phyloP scores from a whole-genome alignment of 64 coral and sea anemone genomes.

The Actinia tenebrosa region DNA sequence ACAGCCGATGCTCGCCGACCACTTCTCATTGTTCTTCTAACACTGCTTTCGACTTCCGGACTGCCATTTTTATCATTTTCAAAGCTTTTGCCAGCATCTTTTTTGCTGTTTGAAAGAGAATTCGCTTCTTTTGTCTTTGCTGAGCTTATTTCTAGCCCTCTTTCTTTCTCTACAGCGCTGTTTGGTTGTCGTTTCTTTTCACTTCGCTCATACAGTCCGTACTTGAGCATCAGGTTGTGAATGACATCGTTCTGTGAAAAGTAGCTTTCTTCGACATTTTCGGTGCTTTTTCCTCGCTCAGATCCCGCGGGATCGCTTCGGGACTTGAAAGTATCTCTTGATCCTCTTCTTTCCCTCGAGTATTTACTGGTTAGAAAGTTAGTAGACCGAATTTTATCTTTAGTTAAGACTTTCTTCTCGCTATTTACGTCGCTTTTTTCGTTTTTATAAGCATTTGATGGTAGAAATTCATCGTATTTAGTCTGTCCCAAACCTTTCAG shows the following conservation, averaged over 20 bases:
- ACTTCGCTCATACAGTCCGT: slow-evolving; percentile 55
- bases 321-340: neutral
- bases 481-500: neutral
- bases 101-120: neutral
- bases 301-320: slow-evolving; percentile 4
- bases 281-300: neutral
- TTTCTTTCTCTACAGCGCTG: neutral
- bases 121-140: neutral
- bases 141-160: neutral
- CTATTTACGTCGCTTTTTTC: neutral
- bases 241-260: slow-evolving; percentile 85
- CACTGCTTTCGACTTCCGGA: neutral
- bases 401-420: neutral
- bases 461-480: neutral
- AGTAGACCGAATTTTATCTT: neutral
- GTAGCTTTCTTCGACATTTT: slow-evolving; percentile 9
- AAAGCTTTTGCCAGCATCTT: neutral
- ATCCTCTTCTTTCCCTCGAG: neutral
- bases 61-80: neutral
- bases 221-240: slow-evolving; percentile 86
- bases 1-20: neutral
- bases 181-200: slow-evolving; percentile 1
- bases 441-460: neutral
- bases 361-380: neutral
- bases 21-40: neutral